Evolutionary conservation across 2,888 invertebrate species (phyloP).

Genomic region (Eilema caniola): DNA sequence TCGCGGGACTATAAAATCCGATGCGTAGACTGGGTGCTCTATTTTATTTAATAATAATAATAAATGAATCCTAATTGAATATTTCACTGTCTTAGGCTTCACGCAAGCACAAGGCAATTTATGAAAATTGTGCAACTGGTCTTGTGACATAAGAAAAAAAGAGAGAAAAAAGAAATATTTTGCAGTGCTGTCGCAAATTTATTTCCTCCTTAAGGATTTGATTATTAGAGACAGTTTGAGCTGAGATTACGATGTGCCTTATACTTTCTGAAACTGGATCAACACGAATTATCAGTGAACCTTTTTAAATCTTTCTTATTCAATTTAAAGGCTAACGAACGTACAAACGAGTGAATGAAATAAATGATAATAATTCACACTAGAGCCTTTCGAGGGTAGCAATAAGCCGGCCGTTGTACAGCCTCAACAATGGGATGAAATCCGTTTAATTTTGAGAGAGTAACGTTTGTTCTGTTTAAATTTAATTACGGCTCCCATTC

Average conservation of each 20-base stretch:
- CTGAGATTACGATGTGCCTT: neutral
- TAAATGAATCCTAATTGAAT: no score
- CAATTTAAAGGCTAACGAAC: neutral
- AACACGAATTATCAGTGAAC: neutral
- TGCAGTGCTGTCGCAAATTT: no score
- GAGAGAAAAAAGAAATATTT: no score
- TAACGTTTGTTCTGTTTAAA: slow-evolving; percentile 47
- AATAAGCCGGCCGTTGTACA: slow-evolving; percentile 24
- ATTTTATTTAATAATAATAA: no score
- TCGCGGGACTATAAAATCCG: no score
- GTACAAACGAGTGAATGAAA: neutral
- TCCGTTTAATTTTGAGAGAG: slow-evolving; percentile 47
- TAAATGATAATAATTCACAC: slow-evolving; percentile 6
- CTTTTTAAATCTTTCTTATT: neutral
- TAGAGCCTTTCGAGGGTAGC: slow-evolving; percentile 1
- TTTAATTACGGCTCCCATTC: slow-evolving; percentile 51
- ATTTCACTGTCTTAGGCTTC: no score
- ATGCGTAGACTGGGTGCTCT: no score
- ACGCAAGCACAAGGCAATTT: no score
- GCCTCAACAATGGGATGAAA: slow-evolving; percentile 39
- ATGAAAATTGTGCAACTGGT: no score
- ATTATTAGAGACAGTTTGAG: neutral
- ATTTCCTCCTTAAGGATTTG: no score
- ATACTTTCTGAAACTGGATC: neutral
- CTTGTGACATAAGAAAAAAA: no score